Base-by-base conservation (phyloP, 2,797 vertebrate species). In the Thaleichthys pacificus region DNA sequence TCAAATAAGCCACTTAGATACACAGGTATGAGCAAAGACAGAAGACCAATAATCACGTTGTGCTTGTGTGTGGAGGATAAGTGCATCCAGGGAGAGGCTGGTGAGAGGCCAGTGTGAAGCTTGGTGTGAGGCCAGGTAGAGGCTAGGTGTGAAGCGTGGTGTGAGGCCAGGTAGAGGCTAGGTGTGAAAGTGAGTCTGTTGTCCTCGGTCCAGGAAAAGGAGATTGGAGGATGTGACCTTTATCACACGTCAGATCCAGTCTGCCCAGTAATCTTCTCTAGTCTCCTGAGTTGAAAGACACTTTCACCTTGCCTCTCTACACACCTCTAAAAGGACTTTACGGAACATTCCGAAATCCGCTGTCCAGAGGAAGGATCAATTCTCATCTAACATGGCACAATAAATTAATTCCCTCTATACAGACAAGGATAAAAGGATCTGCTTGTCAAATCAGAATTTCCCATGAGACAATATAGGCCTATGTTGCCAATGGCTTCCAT, bases 1-100 rank as follows among this genome's bases (percentile, higher is more conserved):
- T 81, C 79, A 82, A 87, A 86, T 56, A 85, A 82, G 77, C 62
- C 91, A 86, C 89, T 82, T 86, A 83, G 89, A 85, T 86, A 90
- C 90, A 83, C 75, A 80, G 78, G 72, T 65, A 80, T 82, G 70
- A 68, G 9, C 74, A 87, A 64, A 79, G 73, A 77, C 30, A 19
- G 11, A 6, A 49, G 21, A 38, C 64, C 72, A 35, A 56, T 56
- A 11, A 56, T 17, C 51, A 19, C 15, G 0, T 54, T 1, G 19
- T 56, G 51, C 5, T 8, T 56, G 51, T 56, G 4, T 56, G 51
- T 56, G 51, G 15, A 56, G 19, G 51, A 56, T 56, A 56, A 56
- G 51, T n/a, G 51, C 19, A 5, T 17, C 1, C 51, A 56, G 51
- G 42, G 42, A 11, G 42, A 47, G 42, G 42, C 42, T 14, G 12